A percentile compares a stretch with the other conserved stretches of the same genome.
Evolutionary conservation across 2,797 vertebrate species (phyloP).

Genomic region (Macrochelys suwanniensis): DNA sequence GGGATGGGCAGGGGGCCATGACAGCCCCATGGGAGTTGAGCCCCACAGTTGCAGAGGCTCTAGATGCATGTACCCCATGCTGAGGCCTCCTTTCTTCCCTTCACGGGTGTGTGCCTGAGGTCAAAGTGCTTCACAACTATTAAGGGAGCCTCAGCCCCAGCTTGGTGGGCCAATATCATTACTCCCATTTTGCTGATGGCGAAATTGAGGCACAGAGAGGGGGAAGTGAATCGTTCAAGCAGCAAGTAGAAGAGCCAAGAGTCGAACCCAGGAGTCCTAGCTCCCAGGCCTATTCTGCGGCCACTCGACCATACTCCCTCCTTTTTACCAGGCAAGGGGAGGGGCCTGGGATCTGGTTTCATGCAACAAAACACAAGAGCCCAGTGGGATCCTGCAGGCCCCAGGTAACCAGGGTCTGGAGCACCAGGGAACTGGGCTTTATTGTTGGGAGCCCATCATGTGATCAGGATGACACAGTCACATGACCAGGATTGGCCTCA

Average conservation of each 20-base stretch:
- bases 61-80: neutral
- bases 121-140: neutral
- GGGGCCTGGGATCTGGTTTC: too few relatives aligned
- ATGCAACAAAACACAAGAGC: too few relatives aligned
- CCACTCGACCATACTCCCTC: neutral
- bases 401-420: too few relatives aligned
- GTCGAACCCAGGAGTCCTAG: neutral
- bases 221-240: neutral
- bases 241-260: neutral
- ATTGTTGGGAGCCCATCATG: too few relatives aligned
- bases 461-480: too few relatives aligned
- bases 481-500: neutral
- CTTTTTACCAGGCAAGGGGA: neutral
- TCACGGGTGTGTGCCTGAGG: neutral
- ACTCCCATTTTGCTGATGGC: neutral
- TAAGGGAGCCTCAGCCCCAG: neutral
- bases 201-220: neutral
- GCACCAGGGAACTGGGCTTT: neutral
- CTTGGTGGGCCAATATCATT: neutral
- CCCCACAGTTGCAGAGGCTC: neutral
- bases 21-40: too few relatives aligned
- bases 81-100: neutral
- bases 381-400: too few relatives aligned
- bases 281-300: neutral
- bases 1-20: too few relatives aligned